Conservation (phyloP, 2,113 vertebrate genomes). For the Ctenodactylus gundi region DNA sequence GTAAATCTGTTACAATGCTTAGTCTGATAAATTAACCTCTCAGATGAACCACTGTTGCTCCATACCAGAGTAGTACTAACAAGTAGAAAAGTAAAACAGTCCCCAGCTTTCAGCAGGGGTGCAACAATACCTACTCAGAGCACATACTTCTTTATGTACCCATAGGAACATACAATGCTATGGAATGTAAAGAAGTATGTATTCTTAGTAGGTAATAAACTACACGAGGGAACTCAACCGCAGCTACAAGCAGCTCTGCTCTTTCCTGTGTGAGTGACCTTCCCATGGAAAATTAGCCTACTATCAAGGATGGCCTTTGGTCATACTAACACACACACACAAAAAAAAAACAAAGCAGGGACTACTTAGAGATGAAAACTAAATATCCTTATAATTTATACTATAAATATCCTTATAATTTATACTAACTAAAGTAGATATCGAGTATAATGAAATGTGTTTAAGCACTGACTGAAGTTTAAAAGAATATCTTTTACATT, state of each 20-base stretch:
- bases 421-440: conserved; percentile 19
- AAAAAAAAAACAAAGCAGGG: conserved; percentile 58
- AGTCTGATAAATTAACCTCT: conserved; percentile 59
- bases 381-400: conserved; percentile 51
- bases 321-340: conserved; percentile 55
- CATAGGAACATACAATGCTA: conserved; percentile 99
- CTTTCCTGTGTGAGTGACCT: conserved; percentile 76
- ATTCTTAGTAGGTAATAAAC: conserved; percentile 94
- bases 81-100: too few relatives aligned
- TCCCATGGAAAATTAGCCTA: conserved; percentile 74
- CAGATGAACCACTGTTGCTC: conserved; percentile 29
- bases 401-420: conserved; percentile 42
- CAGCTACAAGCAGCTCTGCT: conserved; percentile 77
- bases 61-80: conserved; percentile 58
- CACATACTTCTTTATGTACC: conserved; percentile 99
- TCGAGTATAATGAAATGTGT: conserved; percentile 28
- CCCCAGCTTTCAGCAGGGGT: too few relatives aligned
- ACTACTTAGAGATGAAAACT: conserved; percentile 64
- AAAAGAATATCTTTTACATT: conserved; percentile 36
- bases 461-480: conserved; percentile 28
- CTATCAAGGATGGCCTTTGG: conserved; percentile 58
- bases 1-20: conserved; percentile 77
- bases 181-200: conserved; percentile 99
- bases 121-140: conserved; percentile 91
- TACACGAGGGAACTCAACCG: conserved; percentile 81